Evolutionary conservation across 2,888 invertebrate species (phyloP).

Genomic region (Polia nebulosa): DNA sequence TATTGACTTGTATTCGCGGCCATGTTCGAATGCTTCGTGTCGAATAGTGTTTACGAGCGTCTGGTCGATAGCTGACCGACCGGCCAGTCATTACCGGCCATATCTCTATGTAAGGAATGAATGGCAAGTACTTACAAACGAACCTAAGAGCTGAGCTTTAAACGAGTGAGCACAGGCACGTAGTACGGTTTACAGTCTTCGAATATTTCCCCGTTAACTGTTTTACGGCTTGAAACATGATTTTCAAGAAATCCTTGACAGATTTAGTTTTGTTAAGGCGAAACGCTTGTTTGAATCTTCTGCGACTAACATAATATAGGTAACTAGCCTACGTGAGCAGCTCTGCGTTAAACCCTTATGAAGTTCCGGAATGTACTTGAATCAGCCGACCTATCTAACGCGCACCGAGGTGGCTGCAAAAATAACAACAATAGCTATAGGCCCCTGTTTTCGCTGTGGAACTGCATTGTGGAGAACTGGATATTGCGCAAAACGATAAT

Average conservation of each 20-base stretch:
- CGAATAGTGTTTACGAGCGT: constrained; percentile 88
- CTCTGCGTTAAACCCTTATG: constrained; percentile 32
- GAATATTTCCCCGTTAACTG: constrained; percentile 79
- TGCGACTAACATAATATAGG: constrained; percentile 21
- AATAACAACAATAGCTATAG: constrained; percentile 79
- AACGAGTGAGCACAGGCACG: constrained; percentile 84
- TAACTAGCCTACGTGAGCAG: constrained; percentile 28
- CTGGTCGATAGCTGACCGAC: constrained; percentile 85
- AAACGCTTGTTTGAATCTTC: constrained; percentile 55
- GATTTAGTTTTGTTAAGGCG: constrained; percentile 57
- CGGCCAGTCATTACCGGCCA: constrained; percentile 87
- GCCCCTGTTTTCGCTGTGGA: constrained; percentile 79
- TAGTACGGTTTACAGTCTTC: constrained; percentile 78
- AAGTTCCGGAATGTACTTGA: constrained; percentile 48
- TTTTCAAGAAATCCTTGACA: constrained; percentile 71
- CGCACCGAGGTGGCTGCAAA: constrained; percentile 68
- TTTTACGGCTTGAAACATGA: constrained; percentile 78
- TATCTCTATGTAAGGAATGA: constrained; percentile 88
- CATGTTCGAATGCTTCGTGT: constrained; percentile 86
- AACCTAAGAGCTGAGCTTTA: constrained; percentile 82
- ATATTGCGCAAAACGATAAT: constrained; percentile 86
- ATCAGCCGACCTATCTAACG: constrained; percentile 59
- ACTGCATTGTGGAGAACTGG: constrained; percentile 83
- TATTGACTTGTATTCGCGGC: constrained; percentile 85
- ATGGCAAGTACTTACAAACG: constrained; percentile 86